Conservation (phyloP, 2,888 invertebrate species). For the Acleris sparsana region DNA sequence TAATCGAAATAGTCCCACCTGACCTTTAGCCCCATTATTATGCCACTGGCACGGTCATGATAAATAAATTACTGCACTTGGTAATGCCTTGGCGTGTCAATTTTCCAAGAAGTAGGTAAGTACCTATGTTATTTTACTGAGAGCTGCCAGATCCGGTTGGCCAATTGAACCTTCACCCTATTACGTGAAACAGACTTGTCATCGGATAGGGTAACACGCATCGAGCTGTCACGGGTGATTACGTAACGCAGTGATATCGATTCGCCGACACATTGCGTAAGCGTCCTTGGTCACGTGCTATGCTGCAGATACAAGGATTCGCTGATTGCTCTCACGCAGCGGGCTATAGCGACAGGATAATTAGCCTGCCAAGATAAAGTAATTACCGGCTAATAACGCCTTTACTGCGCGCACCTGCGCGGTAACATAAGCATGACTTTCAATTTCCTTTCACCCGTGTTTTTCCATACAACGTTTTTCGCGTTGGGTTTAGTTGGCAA, state of each 20-base stretch:
- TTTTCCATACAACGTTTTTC: too few relatives aligned
- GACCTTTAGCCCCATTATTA: background rate
- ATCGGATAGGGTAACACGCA: slow-evolving; percentile 38
- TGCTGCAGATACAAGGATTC: slow-evolving; percentile 72
- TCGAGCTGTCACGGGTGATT: slow-evolving; percentile 58
- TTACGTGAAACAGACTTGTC: slow-evolving; percentile 27
- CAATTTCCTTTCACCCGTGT: background rate
- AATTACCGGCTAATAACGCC: slow-evolving; percentile 24
- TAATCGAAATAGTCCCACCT: too few relatives aligned
- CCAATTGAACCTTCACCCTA: slow-evolving; percentile 14
- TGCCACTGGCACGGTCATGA: background rate
- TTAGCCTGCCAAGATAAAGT: slow-evolving; percentile 21
- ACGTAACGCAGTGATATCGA: slow-evolving; percentile 62
- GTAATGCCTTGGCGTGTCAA: background rate
- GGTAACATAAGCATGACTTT: slow-evolving; percentile 1
- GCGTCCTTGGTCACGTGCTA: slow-evolving; percentile 52
- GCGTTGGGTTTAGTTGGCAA: too few relatives aligned
- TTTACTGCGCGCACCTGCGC: slow-evolving; percentile 17
- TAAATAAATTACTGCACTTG: background rate
- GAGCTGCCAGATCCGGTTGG: slow-evolving; percentile 10
- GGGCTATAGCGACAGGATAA: slow-evolving; percentile 24
- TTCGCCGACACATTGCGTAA: slow-evolving; percentile 62
- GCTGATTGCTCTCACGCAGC: slow-evolving; percentile 44
- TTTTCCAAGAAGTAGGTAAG: background rate
- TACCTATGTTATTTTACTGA: slow-evolving; percentile 1